Conservation (phyloP, 2,797 vertebrate genomes). For the Chelonia mydas region DNA sequence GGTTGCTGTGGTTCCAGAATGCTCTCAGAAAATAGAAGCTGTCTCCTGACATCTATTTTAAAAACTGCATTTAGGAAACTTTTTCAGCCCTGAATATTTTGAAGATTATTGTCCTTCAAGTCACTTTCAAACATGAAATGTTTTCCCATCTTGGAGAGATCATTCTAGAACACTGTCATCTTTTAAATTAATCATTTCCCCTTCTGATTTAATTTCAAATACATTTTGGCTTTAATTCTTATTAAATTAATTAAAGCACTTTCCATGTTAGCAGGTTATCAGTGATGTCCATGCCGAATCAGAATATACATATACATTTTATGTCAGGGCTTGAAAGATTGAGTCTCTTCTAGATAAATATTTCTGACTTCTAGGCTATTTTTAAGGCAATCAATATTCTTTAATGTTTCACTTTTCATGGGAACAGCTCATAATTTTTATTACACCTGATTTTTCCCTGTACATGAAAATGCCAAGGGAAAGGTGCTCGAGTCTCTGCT, state of each 20-base stretch:
- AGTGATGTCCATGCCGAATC: not conserved
- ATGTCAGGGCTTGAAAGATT: not conserved
- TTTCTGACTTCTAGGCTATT: not conserved
- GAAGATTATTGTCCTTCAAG: conserved; percentile 45
- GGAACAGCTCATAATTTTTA: not conserved
- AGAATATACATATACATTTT: not conserved
- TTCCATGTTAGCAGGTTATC: not conserved
- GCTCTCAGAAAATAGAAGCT: conserved; percentile 43
- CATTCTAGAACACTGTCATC: not conserved
- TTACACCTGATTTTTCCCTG: not conserved
- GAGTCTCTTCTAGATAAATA: not conserved
- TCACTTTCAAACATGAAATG: conserved; percentile 3
- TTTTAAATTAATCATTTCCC: conserved; percentile 34
- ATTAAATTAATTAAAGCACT: not conserved
- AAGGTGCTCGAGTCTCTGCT: not conserved
- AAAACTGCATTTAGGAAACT: conserved; percentile 55
- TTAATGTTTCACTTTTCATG: not conserved
- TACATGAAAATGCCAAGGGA: not conserved
- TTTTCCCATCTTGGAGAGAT: conserved; percentile 5
- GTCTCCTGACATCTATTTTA: conserved; percentile 65
- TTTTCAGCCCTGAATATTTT: conserved; percentile 66
- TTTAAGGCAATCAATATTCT: conserved; percentile 14
- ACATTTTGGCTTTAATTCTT: conserved; percentile 18
- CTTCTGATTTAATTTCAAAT: conserved; percentile 62
- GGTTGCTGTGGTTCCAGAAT: conserved; percentile 58